Conservation (phyloP, 2,888 invertebrate genomes). For the Campoplex capitator region DNA sequence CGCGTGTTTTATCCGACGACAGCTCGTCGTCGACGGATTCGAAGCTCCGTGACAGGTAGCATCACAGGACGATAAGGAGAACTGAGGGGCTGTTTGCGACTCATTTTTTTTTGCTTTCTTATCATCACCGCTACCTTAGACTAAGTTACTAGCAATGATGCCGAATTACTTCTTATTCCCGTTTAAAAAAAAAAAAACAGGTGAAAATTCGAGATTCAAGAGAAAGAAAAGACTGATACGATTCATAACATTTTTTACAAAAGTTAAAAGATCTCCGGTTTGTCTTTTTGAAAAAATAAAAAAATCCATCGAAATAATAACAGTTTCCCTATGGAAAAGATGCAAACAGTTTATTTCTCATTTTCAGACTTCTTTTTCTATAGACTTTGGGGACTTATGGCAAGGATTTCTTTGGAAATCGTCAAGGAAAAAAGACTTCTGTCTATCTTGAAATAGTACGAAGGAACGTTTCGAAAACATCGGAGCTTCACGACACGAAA, state of each 20-base stretch:
- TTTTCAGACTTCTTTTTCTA: not conserved
- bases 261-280: not conserved
- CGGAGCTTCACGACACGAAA: slow-evolving; percentile 21
- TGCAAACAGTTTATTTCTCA: slow-evolving; percentile 19
- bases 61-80: slow-evolving; percentile 3
- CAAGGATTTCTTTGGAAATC: slow-evolving; percentile 21
- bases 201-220: not conserved
- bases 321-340: not conserved
- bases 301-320: not conserved
- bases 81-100: not conserved
- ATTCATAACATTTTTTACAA: not conserved
- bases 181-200: not conserved
- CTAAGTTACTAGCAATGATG: not conserved
- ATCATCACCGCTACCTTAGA: not conserved
- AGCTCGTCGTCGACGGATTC: slow-evolving; percentile 43
- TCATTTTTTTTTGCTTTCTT: not conserved
- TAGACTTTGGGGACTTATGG: slow-evolving; percentile 49
- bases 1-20: slow-evolving; percentile 46
- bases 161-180: not conserved
- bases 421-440: slow-evolving; percentile 2
- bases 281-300: not conserved
- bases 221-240: not conserved
- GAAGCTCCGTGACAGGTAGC: slow-evolving; percentile 35
- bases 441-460: slow-evolving; percentile 26
- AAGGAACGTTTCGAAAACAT: slow-evolving; percentile 39